Evolutionary conservation across 2,888 invertebrate genomes (phyloP), one percentile per base, ranked within the genome.

Genomic region (Enchytraeus crypticus): DNA sequence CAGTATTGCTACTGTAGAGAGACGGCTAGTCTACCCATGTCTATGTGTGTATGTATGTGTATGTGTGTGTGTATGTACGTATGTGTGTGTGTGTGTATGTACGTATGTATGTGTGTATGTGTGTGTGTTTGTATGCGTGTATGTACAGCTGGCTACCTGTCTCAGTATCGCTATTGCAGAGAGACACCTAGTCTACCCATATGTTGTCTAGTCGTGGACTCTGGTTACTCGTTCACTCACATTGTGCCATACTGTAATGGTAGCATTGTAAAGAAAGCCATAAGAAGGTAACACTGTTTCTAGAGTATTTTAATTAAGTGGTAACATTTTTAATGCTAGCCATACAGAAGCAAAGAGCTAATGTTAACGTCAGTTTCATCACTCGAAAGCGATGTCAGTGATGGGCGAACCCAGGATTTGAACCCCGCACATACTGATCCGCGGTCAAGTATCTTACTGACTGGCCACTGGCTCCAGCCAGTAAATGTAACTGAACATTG

Each of bases 181-280:
- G 72, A 81, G 68, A 77, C 81, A 2, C 74, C 64, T 21, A 69
- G 64, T 29, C 27, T 43, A n/a, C 23, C 57, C 26, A 47, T 66
- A 57, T 72, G 87, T 72, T 87, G 88, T 51, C 80, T 96, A 29
- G 85, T 98, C 0, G 87, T 99, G 0, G 98, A 99, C 77, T 85
- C 88, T 1, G 97, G 98, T 0, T 97, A 90, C 73, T 97, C 97
- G 77, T 96, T 89, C 76, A 92, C 95, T 0, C 92, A 97, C 71
- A 83, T 98, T 54, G 85, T 92, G 1, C 97, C 97, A 0, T 97
- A 91, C 76, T 75, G 74, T 64, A 73, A 73, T 53, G 76, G 74
- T 4, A 85, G 86, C 62, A 86, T 86, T 71, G 82, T 86, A 21
- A 83, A 84, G 68, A 82, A 84, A 67, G 90, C 86, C 2, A 71